Percentiles rank a stretch among this genome's conserved stretches.
Conservation (phyloP, 2,888 invertebrate genomes). For the Sturmia bella region DNA sequence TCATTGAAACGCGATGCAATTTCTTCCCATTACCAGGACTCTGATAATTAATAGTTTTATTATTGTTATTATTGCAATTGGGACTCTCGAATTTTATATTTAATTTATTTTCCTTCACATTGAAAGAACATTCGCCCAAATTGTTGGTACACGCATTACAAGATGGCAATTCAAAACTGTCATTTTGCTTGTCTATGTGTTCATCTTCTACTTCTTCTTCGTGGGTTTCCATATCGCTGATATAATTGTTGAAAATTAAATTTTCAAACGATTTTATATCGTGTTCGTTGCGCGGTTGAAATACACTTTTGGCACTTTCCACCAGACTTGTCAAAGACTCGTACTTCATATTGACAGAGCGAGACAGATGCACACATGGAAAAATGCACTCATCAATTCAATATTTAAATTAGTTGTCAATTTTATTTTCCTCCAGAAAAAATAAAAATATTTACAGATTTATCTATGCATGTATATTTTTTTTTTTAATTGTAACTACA, state of each 20-base stretch:
- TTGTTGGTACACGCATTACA: background rate
- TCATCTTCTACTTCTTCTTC: constrained; percentile 42
- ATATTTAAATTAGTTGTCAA: background rate
- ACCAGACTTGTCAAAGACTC: constrained; percentile 72
- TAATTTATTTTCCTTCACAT: background rate
- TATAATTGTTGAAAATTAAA: constrained; percentile 71
- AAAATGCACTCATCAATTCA: background rate
- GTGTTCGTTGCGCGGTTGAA: constrained; percentile 70
- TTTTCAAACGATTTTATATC: constrained; percentile 71
- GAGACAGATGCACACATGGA: background rate
- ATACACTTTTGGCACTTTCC: constrained; percentile 72
- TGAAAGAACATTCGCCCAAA: background rate
- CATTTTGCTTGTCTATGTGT: background rate
- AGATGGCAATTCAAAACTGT: constrained; percentile 1
- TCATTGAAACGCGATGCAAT: constrained; percentile 73
- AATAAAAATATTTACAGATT: too few species aligned
- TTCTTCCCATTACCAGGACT: constrained; percentile 36
- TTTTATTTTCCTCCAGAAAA: background rate
- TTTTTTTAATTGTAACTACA: background rate
- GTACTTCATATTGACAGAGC: constrained; percentile 67
- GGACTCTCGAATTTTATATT: background rate
- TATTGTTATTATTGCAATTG: too few species aligned
- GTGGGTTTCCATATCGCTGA: constrained; percentile 68
- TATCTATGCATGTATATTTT: too few species aligned
- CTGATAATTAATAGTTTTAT: too few species aligned